Evolutionary conservation across 2,888 invertebrate genomes (phyloP), one percentile per base, ranked within the genome.

Genomic region (Lochmaea crataegi): DNA sequence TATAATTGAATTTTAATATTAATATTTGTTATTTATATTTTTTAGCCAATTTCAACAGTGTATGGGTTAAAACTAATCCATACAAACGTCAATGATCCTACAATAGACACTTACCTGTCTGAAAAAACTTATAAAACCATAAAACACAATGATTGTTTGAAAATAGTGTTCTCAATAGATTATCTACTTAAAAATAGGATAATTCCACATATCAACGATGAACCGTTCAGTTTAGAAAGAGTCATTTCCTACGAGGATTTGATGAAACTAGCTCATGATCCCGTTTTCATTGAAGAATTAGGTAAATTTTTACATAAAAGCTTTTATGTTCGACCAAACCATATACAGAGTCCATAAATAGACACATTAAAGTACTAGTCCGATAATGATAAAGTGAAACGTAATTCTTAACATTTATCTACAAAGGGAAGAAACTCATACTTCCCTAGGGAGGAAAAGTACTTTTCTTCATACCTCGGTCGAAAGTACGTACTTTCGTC

Each of bases 241-340:
- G 69, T 45, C 14, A 76, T 78, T 41, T 75, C 78, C 14, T 85
- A 83, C 70, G 78, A 83, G 7, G 81, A 83, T 38, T 75, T 86
- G 11, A 74, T 75, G 12, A 80, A 82, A 68, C 74, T 84, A 22
- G 82, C 83, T 16, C 76, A 79, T 12, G 86, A 85, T 77, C 80
- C 80, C 0, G 83, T 80, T 61, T 85, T 85, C 76, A 82, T 86
- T n/a, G 83, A 83, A 73, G 80, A 82, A 71, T 75, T 86, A 68
- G 84, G 85, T 85, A 77, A 76, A 72, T 77, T n/a, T 11, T 26
- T 56, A 22, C 0, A 5, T 38, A 32, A 0, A 5, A 38, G 7
- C 9, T 38, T 9, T 11, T 56, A 56, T 38, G 45, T 45, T 45
- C 45, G 45, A 45, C 12, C 32, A 38, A 38, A 7, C 32, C 32